Evolutionary conservation across 1,140 invertebrate species (phyloP), one percentile per base, ranked within the genome.

Genomic region (Pseudomyrmex sp.): DNA sequence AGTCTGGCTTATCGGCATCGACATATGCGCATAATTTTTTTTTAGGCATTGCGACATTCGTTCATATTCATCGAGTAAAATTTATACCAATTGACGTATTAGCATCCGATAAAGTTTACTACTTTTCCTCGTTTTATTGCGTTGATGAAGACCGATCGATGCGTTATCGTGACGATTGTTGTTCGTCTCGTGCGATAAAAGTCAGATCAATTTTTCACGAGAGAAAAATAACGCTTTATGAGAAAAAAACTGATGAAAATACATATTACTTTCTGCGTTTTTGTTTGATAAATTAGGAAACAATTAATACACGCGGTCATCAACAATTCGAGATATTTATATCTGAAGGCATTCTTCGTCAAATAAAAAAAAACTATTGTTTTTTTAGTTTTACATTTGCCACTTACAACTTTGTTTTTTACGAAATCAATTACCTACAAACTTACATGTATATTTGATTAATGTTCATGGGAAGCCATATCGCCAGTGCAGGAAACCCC

Each of bases 391-490:
- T 26, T 26, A 26, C 3, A 26, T 26, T 26, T 26, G 26, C 26
- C 26, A 0, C 26, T 3, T 26, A 26, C 26, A 26, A 26, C 26
- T 4, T 0, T 3, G 26, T 26, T 26, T 26, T 18, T 26, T 26
- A 26, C 26, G 2, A 26, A 26, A 66, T 66, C 18, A 13, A 54
- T 56, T 75, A 26, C 26, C 26, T 26, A 26, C 26, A 26, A 26
- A 26, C 3, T 26, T 26, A 26, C 26, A 26, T 26, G 2, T 26
- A 26, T n/a, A 10, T 66, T 54, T 54, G 20, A 66, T 77, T 54
- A 77, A 66, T 56, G n/a, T 77, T 77, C 66, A 66, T 52, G 12
- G 7, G 85, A 87, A 86, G 44, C 79, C 79, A 26, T 62, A 23
- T 1, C 20, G 13, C 7, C 13, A 26, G 56, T 48, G 35, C 58